Evolutionary conservation across 2,888 invertebrate species (phyloP), one percentile per base, ranked within the genome.

Genomic region (Sceliomorpha sp.): DNA sequence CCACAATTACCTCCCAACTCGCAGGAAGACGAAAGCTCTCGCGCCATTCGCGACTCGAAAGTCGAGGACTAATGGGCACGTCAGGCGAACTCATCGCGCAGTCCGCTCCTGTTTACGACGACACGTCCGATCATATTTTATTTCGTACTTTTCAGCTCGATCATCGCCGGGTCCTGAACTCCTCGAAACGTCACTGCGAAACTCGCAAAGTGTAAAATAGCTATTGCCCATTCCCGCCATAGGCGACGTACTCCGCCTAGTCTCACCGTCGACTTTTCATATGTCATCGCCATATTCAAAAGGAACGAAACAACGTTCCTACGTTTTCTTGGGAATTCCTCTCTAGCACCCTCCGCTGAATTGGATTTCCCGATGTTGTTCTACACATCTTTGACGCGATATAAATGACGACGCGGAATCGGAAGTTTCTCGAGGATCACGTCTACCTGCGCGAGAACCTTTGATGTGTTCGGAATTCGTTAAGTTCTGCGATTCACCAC

Each of bases 41-140:
- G n/a, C n/a, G n/a, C n/a, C n/a, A n/a, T n/a, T n/a, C n/a, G 26
- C 50, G 34, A 29, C 37, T 36, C 27, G 14, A 48, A 50, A 44
- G 59, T 47, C 27, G 27, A 48, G 47, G 71, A 70, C 48, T 67
- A 69, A 70, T 60, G 70, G 51, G 32, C 37, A 60, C 44, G 67
- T 50, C 67, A 44, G 39, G 60, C 24, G 14, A 47, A 44, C 40
- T 39, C 56, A 58, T 47, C 56, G 39, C 29, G 26, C 34, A 39
- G 32, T 45, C 67, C 68, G 71, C 51, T 55, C 44, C 51, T 62
- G 56, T 62, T 68, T 62, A 62, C 62, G 50, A 24, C 51, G 66
- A 74, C 73, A 72, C 60, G 56, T 73, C 50, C 60, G 70, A 72
- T 74, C 69, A 72, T 72, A 73, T 73, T 69, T 72, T 71, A 60